A percentile compares a stretch with the other conserved stretches of the same genome.
These are phyloP conservation scores for Lethocerus indicus DNA, from an alignment of 1,140 invertebrate genomes.

Conservation along the genomic window DNA sequence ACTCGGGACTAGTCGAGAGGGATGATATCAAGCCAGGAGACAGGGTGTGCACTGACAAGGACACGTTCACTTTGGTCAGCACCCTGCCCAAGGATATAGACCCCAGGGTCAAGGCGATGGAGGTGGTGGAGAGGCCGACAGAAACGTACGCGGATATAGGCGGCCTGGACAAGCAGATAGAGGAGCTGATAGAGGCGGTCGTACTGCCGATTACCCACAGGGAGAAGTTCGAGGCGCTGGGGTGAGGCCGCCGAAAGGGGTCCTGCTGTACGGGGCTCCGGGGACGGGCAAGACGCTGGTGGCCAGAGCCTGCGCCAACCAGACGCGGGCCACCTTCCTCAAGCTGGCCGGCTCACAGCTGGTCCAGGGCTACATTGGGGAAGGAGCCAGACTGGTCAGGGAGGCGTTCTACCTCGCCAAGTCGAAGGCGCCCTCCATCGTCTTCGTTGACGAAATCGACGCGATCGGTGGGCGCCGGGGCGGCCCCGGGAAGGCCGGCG, in stretches of 20 bases:
- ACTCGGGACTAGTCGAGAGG: not conserved
- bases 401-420: conserved; percentile 16
- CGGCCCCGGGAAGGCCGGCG: not conserved
- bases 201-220: not conserved
- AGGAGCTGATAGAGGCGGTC: not conserved
- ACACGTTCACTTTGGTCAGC: not conserved
- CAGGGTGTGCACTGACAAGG: not conserved
- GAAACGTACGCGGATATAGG: not conserved
- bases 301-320: conserved; percentile 56
- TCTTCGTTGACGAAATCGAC: conserved; percentile 17
- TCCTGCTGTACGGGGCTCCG: conserved; percentile 52
- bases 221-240: conserved; percentile 1
- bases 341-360: conserved; percentile 92
- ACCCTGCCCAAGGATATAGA: not conserved
- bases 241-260: conserved; percentile 22
- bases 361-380: conserved; percentile 97
- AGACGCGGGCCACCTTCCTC: conserved; percentile 35
- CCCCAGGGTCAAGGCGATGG: not conserved
- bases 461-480: conserved; percentile 13
- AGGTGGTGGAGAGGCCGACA: not conserved
- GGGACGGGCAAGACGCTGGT: conserved; percentile 61
- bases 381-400: conserved; percentile 73
- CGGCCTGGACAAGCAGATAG: conserved; percentile 2
- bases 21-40: not conserved
- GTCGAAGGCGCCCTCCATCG: conserved; percentile 8